These are phyloP conservation scores for Callopanchax toddi DNA, from an alignment of 2,113 vertebrate species.

Conservation along the genomic window DNA sequence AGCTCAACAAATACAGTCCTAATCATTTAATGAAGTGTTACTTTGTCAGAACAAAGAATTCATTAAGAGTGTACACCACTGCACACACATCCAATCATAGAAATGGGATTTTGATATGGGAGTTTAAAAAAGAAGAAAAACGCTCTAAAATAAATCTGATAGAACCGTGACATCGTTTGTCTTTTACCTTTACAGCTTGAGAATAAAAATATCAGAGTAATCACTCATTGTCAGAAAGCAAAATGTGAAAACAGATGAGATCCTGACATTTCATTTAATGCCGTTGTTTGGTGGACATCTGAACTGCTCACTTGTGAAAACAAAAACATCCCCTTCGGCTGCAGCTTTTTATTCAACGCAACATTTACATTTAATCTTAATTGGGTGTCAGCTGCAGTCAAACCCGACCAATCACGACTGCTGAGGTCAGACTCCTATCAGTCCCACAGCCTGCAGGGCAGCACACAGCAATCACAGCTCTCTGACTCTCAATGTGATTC, in stretches of 20 bases:
- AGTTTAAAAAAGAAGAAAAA: too few species aligned
- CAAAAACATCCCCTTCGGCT: conserved; percentile 1
- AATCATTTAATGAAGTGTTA: too few species aligned
- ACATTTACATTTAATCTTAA: conserved; percentile 15
- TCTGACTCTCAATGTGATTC: conserved; percentile 64
- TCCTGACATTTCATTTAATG: background rate
- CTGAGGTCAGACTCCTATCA: conserved; percentile 61
- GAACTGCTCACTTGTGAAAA: conserved; percentile 3
- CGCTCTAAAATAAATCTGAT: too few species aligned
- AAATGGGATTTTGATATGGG: too few species aligned
- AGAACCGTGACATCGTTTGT: too few species aligned
- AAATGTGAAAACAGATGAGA: background rate
- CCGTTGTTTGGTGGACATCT: background rate
- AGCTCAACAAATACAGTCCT: too few species aligned
- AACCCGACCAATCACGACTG: conserved; percentile 11
- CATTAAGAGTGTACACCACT: too few species aligned
- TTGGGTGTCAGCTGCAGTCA: conserved; percentile 5
- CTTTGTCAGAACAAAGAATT: too few species aligned
- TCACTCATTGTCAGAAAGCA: background rate
- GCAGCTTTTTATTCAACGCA: conserved; percentile 2
- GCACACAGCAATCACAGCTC: conserved; percentile 65
- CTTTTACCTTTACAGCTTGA: background rate
- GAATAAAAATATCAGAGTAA: background rate
- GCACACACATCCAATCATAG: too few species aligned
- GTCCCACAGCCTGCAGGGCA: conserved; percentile 42